Percentiles rank a stretch among this genome's conserved stretches.
Evolutionary conservation across 2,113 vertebrate genomes (phyloP).

Genomic region (Macroglossus sobrinus): DNA sequence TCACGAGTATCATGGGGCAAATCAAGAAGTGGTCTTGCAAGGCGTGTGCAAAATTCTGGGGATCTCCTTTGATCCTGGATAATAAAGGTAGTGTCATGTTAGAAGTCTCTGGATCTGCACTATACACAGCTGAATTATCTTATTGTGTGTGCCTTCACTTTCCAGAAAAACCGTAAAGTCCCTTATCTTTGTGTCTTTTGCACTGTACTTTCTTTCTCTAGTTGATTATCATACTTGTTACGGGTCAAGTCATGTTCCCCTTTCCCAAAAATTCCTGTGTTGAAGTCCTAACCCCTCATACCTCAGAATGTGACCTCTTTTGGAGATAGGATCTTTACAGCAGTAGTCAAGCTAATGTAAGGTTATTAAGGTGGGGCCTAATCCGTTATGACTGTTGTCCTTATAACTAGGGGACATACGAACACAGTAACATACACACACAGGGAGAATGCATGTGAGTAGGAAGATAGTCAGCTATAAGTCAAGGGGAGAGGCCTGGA

Average conservation of each 20-base stretch:
- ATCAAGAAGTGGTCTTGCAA: not conserved
- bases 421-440: not conserved
- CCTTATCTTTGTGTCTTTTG: not conserved
- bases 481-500: not conserved
- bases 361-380: not conserved
- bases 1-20: not conserved
- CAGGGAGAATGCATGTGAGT: not conserved
- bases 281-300: not conserved
- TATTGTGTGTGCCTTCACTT: not conserved
- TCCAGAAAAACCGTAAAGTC: not conserved
- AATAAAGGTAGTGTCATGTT: not conserved
- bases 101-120: not conserved
- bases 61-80: not conserved
- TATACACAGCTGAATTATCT: not conserved
- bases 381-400: not conserved
- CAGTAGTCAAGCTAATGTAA: not conserved
- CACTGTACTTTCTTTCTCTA: not conserved
- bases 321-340: not conserved
- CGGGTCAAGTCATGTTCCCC: not conserved
- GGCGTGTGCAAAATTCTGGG: not conserved
- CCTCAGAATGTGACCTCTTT: not conserved
- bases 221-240: not conserved
- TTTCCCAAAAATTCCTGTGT: not conserved
- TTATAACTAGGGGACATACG: not conserved
- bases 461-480: not conserved